Percentiles rank a stretch among this genome's conserved stretches.
Evolutionary conservation across 2,113 vertebrate species (phyloP).

Genomic region (Leucopsar rothschildi): DNA sequence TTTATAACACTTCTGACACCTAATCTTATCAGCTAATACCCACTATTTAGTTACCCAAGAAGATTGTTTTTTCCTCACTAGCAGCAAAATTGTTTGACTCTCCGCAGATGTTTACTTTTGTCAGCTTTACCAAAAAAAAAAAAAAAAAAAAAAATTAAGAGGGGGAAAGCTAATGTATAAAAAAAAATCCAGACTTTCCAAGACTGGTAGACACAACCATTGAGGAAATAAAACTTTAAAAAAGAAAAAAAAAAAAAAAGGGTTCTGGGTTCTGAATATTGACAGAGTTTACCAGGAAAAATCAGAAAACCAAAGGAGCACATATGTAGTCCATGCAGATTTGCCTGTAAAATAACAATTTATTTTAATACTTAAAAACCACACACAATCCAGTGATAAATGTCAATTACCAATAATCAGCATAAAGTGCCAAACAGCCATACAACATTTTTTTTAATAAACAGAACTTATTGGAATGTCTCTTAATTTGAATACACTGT

Average conservation of each 20-base stretch:
- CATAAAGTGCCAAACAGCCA: constrained; percentile 99
- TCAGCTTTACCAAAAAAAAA: background rate
- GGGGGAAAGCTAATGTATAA: fast-evolving
- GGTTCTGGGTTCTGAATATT: background rate
- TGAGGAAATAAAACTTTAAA: background rate
- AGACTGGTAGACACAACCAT: background rate
- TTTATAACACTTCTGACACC: constrained; percentile 55
- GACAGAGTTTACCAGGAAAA: background rate
- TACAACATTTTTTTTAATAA: constrained; percentile 80
- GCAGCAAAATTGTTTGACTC: background rate
- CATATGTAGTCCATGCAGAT: background rate
- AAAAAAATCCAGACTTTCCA: background rate
- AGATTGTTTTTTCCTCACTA: background rate
- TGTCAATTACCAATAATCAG: constrained; percentile 94
- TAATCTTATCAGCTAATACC: constrained; percentile 57
- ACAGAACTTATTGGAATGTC: constrained; percentile 81
- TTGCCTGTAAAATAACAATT: constrained; percentile 94
- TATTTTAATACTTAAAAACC: constrained; percentile 88
- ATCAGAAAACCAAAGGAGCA: background rate
- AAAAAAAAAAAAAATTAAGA: background rate
- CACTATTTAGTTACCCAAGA: background rate
- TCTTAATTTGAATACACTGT: constrained; percentile 63
- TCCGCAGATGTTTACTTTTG: background rate
- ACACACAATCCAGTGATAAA: constrained; percentile 95
- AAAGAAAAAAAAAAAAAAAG: no score